Conservation (phyloP, 2,797 vertebrate species). For the Lithobates pipiens region DNA sequence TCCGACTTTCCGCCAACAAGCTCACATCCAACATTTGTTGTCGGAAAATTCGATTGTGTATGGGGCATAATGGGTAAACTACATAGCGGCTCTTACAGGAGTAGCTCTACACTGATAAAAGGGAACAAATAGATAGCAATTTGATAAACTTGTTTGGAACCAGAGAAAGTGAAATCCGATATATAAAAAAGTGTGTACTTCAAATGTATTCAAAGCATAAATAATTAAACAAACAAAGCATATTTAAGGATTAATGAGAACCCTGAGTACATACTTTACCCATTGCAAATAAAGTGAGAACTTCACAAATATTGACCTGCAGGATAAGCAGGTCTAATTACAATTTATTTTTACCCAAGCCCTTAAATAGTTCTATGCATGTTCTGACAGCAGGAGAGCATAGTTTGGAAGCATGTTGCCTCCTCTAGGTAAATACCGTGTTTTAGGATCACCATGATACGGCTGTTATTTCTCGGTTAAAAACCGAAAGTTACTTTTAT, state of each 20-base stretch:
- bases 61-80: no score
- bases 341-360: conserved; percentile 36
- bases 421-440: conserved; percentile 41
- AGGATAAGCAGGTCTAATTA: conserved; percentile 44
- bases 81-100: no score
- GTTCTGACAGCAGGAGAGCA: conserved; percentile 40
- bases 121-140: no score
- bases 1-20: no score
- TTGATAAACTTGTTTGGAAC: no score
- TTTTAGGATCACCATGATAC: neutral
- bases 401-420: conserved; percentile 15
- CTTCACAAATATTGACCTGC: conserved; percentile 35
- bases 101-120: no score
- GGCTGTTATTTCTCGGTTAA: neutral
- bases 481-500: neutral
- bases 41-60: no score
- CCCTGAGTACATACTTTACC: neutral
- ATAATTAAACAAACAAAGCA: neutral
- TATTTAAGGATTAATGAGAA: conserved; percentile 7
- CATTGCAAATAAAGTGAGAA: conserved; percentile 12
- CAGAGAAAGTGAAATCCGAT: no score
- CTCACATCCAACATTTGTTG: no score
- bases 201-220: no score
- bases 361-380: conserved; percentile 18
- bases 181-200: no score